Base-by-base conservation (phyloP, 2,113 vertebrate species). In the Delphinapterus leucas region DNA sequence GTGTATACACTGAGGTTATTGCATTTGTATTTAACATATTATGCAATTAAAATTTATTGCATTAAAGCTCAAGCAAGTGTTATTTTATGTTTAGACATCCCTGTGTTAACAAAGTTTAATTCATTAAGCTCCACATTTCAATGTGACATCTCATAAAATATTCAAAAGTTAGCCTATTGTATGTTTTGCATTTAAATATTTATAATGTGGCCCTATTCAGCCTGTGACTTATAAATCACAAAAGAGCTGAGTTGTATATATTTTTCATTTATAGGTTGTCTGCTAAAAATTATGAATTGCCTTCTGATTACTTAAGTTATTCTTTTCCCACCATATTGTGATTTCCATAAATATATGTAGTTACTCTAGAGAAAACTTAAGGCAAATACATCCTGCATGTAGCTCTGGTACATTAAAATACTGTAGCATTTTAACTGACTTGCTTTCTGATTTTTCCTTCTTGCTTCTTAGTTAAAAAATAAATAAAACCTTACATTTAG, bases 161-260 rank as follows among this genome's bases (percentile, higher is more conserved):
- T 89, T 96, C 28, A 85, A 74, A 79, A 91, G 21, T 71, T 88
- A 87, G 1, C 38, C 49, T 38, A 7, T 58, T 82, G 25, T 44
- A 31, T 83, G 26, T 80, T 83, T 86, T 92, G 21, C 17, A 73
- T 89, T 97, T 90, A 63, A 88, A 74, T 94, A 77, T 95, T 87
- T 94, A 20, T 79, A 33, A 26, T 94, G 15, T 81, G 67, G 71
- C 14, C 25, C 21, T 94, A n/a, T 85, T 68, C 38, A 93, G 18
- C 23, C 36, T 86, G 10, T 92, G 90, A 28, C 74, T 81, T 89
- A n/a, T 86, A 92, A 92, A 83, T 76, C 55, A 97, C 17, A n/a
- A 68, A 95, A 87, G n/a, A 36, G 11, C 63, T 92, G 17, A 49
- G 8, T 83, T 96, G 80, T 82, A 26, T 85, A 58, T 93, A 9